Percentiles rank a stretch among this genome's conserved stretches.
phyloP scores from a whole-genome alignment of 2,113 vertebrate genomes.

The Vulpes lagopus region DNA sequence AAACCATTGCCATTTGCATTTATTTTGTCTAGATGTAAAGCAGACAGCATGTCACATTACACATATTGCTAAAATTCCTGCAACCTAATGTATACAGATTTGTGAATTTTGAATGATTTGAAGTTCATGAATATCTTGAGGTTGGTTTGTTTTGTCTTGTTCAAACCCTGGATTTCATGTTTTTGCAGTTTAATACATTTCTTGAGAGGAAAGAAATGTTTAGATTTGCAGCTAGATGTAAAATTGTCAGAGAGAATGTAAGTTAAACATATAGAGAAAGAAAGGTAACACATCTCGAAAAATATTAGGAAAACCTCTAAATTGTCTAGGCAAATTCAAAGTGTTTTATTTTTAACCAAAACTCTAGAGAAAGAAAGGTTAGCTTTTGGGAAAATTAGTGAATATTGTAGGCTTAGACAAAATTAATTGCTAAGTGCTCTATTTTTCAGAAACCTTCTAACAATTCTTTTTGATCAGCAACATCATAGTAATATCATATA shows the following conservation, averaged over 20 bases:
- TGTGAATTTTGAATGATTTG: constrained; percentile 63
- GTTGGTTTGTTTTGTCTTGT: constrained; percentile 76
- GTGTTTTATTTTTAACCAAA: constrained; percentile 61
- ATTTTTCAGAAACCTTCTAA: neutral
- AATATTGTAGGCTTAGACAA: neutral
- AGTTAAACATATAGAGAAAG: constrained; percentile 59
- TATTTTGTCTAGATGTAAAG: constrained; percentile 77
- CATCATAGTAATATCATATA: neutral
- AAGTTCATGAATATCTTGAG: constrained; percentile 70
- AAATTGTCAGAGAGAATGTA: constrained; percentile 61
- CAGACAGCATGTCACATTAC: constrained; percentile 67
- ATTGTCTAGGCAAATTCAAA: neutral
- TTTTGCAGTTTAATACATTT: constrained; percentile 73
- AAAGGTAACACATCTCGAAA: constrained; percentile 47
- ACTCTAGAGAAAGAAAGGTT: neutral
- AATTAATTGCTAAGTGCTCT: neutral
- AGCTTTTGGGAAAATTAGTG: constrained; percentile 13
- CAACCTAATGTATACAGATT: constrained; percentile 50
- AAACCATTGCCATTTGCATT: constrained; percentile 64
- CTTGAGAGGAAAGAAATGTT: constrained; percentile 70
- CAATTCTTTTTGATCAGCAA: neutral
- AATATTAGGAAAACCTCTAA: constrained; percentile 52
- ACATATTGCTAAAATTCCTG: constrained; percentile 58
- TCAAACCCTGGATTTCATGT: constrained; percentile 58
- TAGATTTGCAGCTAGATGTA: constrained; percentile 59